A percentile compares a stretch with the other conserved stretches of the same genome.
phyloP scores from a whole-genome alignment of 1,140 invertebrate species.

The Brachystomella parvula region DNA sequence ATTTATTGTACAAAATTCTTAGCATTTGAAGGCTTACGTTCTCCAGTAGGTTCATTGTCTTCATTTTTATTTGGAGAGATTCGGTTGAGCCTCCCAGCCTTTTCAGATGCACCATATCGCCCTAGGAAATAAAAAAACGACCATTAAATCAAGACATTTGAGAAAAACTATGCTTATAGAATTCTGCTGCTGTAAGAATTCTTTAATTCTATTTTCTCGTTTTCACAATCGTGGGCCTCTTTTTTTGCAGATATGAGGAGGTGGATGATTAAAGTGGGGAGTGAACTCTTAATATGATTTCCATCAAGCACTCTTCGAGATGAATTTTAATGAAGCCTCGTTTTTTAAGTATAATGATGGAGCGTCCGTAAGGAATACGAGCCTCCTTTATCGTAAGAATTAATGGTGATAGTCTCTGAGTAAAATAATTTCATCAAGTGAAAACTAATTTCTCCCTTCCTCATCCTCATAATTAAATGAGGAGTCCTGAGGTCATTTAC shows the following conservation, averaged over 20 bases:
- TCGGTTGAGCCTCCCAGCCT: conserved; percentile 48
- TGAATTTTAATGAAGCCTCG: background rate
- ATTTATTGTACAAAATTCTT: too few species aligned
- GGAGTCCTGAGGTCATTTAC: background rate
- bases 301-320: too few species aligned
- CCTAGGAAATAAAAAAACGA: conserved; percentile 48
- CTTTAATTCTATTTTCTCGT: background rate
- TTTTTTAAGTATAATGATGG: background rate
- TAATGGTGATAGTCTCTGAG: background rate
- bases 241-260: conserved; percentile 13
- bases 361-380: background rate
- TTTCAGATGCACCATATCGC: conserved; percentile 78
- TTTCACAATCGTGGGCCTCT: background rate
- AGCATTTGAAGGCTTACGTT: too few species aligned
- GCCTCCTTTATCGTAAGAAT: conserved; percentile 8
- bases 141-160: conserved; percentile 16
- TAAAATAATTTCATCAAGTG: background rate
- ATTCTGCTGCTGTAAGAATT: background rate
- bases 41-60: conserved; percentile 68
- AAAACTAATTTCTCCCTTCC: background rate
- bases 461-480: too few species aligned
- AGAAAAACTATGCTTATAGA: background rate
- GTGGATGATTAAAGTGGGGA: too few species aligned
- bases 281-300: too few species aligned
- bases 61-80: conserved; percentile 62